These are phyloP conservation scores for Lapara coniferarum DNA, from an alignment of 2,888 invertebrate genomes.

Conservation along the genomic window DNA sequence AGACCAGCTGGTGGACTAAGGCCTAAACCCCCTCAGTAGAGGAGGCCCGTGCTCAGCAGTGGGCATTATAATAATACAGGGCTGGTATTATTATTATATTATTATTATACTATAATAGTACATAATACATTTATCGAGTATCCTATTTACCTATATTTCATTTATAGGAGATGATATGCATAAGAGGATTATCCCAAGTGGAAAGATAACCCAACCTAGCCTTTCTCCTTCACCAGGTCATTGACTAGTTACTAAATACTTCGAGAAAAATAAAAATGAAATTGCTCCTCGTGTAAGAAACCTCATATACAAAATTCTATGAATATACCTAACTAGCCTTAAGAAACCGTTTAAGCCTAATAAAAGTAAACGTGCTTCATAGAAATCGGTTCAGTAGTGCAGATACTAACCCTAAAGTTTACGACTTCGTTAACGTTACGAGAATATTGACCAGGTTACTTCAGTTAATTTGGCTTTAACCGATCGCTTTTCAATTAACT, in stretches of 20 bases:
- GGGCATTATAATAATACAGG: too few relatives aligned
- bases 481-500: conserved; percentile 14
- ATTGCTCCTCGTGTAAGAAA: background rate
- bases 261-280: background rate
- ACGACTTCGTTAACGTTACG: conserved; percentile 8
- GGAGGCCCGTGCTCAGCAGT: too few relatives aligned
- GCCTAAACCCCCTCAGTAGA: too few relatives aligned
- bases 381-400: conserved; percentile 13
- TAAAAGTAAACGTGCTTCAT: background rate
- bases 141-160: background rate
- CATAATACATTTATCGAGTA: background rate
- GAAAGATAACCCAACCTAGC: too few relatives aligned
- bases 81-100: too few relatives aligned
- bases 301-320: too few relatives aligned
- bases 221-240: too few relatives aligned
- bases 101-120: too few relatives aligned
- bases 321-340: background rate
- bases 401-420: conserved; percentile 7
- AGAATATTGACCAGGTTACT: background rate
- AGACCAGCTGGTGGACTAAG: too few relatives aligned
- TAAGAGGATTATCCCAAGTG: too few relatives aligned
- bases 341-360: background rate
- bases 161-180: too few relatives aligned
- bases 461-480: background rate
- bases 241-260: too few relatives aligned